Evolutionary conservation across 2,113 vertebrate species (phyloP), one percentile per base, ranked within the genome.

Genomic region (Cygnus buccinator): DNA sequence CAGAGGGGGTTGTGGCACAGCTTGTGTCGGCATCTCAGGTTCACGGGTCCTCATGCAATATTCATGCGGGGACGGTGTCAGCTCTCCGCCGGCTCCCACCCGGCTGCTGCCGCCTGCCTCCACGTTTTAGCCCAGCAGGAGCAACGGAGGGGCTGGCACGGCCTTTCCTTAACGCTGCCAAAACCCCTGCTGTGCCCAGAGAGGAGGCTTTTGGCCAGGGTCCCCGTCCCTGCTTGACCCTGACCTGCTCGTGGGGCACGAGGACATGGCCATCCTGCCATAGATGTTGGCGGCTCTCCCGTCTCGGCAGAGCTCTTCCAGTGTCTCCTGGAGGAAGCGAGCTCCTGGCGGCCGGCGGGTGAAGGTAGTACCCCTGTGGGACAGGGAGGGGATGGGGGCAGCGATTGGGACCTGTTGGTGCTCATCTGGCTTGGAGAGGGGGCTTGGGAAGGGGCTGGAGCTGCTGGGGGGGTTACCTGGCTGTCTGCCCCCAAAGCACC

Each of bases 41-140:
- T 99, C 97, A 54, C 82, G 7, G 39, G 11, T 14, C 67, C 80
- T 98, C 98, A 99, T 99, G 94, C 92, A 99, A 97, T 98, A 99
- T 99, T 99, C 97, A 99, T 97, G 33, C 77, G 63, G 59, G 67
- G 83, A 74, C 0, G 67, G 96, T 98, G 98, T 99, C 98, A 96
- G 97, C 97, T 99, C 98, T 50, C 97, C 48, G 63, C 94, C 55
- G 14, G 94, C 94, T 97, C 94, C 97, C 96, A 91, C 68, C 97
- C 33, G 90, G 93, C 95, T 98, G 98, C 61, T 28, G 43, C 70
- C 31, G 12, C 54, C 62, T 70, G 57, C 41, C n/a, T 76, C 31
- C 16, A 57, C 23, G 25, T 77, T 43, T 21, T n/a, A 52, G 73
- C 76, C 79, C 11, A 66, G 91, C 43, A 16, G 73, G 89, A 75